Base-by-base conservation (phyloP, 2,113 vertebrate species). In the Onychorhynchus coronatus region DNA sequence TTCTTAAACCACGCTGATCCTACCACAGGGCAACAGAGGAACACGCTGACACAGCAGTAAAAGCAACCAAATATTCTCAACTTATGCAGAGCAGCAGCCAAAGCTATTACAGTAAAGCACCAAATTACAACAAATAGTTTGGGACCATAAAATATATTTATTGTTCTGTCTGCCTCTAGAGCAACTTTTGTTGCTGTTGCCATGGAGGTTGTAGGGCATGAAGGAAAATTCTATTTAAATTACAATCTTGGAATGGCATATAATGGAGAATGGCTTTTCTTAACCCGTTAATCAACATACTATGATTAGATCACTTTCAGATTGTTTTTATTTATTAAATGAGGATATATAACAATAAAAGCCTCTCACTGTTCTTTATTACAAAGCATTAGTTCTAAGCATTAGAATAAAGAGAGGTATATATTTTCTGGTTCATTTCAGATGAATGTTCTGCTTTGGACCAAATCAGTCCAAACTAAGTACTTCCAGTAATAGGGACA, bases 111-210 rank as follows among this genome's bases (percentile, higher is more conserved):
- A 77, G 31, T 77, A 85, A 83, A 83, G 15, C 35, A 88, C 49
- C 66, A 93, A 88, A 80, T 55, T 39, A 58, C 31, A 93, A 82
- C 47, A 88, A 85, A 85, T 20, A 66, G 35, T 66, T 73, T 80
- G 7, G 37, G 63, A 80, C 39, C n/a, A 77, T 86, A 80, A 92
- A 88, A 92, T n/a, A 17, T 53, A 79, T 94, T 93, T 88, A 73
- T 88, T 91, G 25, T 74, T 94, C 74, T 73, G 53, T 39, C 65
- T 88, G 58, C 41, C 50, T 58, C 78, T 85, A 56, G 23, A 85
- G 42, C 11, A 89, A 73, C 85, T 97, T 91, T 65, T 96, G 74
- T 92, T 74, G 55, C 30, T 89, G 94, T 93, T 96, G 65, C 91
- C 74, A 91, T 86, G 85, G 78, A 63, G 13, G 21, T 13, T 73